phyloP scores from a whole-genome alignment of 2,113 vertebrate genomes.

The Semicossyphus pulcher region DNA sequence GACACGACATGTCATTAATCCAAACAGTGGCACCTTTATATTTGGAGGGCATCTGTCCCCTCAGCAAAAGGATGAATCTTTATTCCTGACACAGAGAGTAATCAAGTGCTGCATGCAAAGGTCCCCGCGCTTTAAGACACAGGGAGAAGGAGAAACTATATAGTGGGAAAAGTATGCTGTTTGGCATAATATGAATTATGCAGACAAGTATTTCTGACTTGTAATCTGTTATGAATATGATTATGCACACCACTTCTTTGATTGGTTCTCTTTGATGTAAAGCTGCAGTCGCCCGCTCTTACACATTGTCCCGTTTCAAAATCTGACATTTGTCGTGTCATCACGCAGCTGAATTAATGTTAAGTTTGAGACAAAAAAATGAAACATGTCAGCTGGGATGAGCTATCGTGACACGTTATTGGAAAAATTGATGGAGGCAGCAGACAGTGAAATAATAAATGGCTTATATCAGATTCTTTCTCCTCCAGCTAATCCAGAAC shows the following conservation, averaged over 20 bases:
- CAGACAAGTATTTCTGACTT: constrained; percentile 25
- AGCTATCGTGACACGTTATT: constrained; percentile 2
- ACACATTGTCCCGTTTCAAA: not conserved
- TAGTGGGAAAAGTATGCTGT: constrained; percentile 30
- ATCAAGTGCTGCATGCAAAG: constrained; percentile 21
- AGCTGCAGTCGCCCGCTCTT: constrained; percentile 2
- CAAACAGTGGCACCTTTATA: constrained; percentile 5
- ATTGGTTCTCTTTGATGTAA: constrained; percentile 32
- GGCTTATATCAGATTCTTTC: constrained; percentile 29
- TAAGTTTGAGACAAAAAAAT: constrained; percentile 12
- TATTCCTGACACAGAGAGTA: constrained; percentile 3
- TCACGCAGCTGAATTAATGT: not conserved
- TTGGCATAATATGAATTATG: constrained; percentile 52
- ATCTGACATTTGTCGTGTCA: not conserved
- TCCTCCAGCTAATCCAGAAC: constrained; percentile 4
- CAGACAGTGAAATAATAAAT: constrained; percentile 34
- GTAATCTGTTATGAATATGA: constrained; percentile 29
- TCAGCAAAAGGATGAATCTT: constrained; percentile 12
- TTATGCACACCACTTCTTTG: constrained; percentile 11
- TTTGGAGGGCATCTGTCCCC: constrained; percentile 2
- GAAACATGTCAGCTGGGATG: not conserved
- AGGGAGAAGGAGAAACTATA: not conserved
- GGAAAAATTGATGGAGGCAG: constrained; percentile 7
- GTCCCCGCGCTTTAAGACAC: not conserved
- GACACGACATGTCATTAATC: constrained; percentile 7